These are phyloP conservation scores for Stichopus horrens DNA, from an alignment of 53 echinoderm and acorn worm genomes.

Conservation along the genomic window DNA sequence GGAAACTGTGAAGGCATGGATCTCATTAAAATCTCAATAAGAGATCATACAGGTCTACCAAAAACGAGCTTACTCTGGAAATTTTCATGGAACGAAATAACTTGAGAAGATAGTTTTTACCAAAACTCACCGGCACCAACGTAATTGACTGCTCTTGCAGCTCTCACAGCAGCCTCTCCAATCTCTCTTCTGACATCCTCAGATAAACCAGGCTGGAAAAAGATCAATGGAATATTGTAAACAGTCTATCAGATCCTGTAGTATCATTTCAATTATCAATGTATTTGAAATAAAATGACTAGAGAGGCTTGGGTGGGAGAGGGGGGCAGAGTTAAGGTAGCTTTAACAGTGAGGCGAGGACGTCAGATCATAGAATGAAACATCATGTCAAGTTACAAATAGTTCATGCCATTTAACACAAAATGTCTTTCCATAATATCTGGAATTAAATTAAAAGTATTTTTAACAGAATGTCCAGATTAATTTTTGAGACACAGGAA, in stretches of 20 bases:
- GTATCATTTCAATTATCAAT: not conserved
- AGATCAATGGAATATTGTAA: not conserved
- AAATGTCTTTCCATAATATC: too few species aligned
- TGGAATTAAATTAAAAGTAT: too few species aligned
- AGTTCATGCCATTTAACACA: too few species aligned
- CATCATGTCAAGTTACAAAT: too few species aligned
- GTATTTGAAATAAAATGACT: not conserved
- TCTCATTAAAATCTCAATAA: too few species aligned
- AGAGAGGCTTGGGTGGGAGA: too few species aligned
- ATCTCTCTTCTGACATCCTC: constrained; percentile 84
- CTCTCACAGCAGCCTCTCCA: constrained; percentile 88
- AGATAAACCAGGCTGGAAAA: constrained; percentile 78
- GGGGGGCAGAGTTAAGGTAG: too few species aligned
- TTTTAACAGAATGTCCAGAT: not conserved
- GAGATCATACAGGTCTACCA: too few species aligned
- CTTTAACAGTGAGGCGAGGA: too few species aligned
- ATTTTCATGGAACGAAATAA: not conserved
- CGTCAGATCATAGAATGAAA: too few species aligned
- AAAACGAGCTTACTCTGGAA: too few species aligned
- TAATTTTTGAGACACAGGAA: not conserved
- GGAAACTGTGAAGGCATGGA: too few species aligned
- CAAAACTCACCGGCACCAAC: constrained; percentile 85
- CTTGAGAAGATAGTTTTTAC: not conserved
- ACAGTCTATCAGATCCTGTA: not conserved
- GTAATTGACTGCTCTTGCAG: constrained; percentile 92